These are phyloP conservation scores for Pentamera pediparva DNA, from an alignment of 53 echinoderm and acorn worm species.

Conservation along the genomic window DNA sequence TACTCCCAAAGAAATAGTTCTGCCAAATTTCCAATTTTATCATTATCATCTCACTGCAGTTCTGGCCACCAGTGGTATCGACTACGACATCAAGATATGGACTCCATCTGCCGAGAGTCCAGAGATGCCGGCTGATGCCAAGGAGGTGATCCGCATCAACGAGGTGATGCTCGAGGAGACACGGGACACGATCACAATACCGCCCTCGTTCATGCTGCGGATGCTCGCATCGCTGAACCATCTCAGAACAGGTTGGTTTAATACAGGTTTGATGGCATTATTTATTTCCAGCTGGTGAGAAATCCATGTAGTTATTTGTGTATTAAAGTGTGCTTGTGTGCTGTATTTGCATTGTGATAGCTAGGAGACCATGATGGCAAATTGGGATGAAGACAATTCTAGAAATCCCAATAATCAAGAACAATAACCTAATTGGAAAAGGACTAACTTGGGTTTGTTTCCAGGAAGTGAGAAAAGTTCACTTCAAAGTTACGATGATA, in stretches of 20 bases:
- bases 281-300: neutral
- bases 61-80: constrained; percentile 94
- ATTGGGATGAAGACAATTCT: neutral
- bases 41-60: constrained; percentile 38
- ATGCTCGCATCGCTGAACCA: constrained; percentile 93
- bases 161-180: constrained; percentile 98
- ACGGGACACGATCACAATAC: constrained; percentile 94
- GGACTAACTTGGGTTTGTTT: too few relatives aligned
- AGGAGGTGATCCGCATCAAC: constrained; percentile 95
- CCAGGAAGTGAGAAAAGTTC: too few relatives aligned
- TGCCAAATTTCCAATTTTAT: neutral
- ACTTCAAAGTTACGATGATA: too few relatives aligned
- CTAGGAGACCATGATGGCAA: neutral
- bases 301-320: neutral
- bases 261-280: neutral
- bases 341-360: neutral
- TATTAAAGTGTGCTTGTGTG: neutral
- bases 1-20: neutral
- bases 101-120: constrained; percentile 59
- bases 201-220: constrained; percentile 95
- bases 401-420: too few relatives aligned
- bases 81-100: constrained; percentile 96
- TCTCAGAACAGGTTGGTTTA: constrained; percentile 70
- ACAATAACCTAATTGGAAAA: too few relatives aligned
- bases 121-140: constrained; percentile 60